A percentile compares a stretch with the other conserved stretches of the same genome.
These are phyloP conservation scores for Laticauda laticaudata DNA, from an alignment of 2,113 vertebrate genomes.

Conservation along the genomic window DNA sequence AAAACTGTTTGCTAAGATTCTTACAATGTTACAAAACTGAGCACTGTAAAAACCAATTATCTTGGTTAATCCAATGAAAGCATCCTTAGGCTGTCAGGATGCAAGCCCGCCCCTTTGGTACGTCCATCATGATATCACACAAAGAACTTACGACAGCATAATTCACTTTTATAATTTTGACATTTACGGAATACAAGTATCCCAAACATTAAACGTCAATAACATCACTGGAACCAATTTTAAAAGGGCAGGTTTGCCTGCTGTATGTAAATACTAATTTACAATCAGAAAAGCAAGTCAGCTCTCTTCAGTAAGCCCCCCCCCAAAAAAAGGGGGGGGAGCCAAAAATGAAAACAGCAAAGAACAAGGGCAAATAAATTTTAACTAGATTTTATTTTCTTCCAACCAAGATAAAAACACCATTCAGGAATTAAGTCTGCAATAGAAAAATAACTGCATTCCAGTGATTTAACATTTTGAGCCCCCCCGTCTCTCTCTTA, in stretches of 20 bases:
- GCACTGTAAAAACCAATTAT: not conserved
- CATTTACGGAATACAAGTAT: not conserved
- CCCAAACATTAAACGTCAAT: not conserved
- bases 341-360: conserved; percentile 12
- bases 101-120: not conserved
- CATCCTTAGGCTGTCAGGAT: not conserved
- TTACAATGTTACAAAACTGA: not conserved
- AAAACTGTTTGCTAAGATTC: not conserved
- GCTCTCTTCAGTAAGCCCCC: not conserved
- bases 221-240: not conserved
- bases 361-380: conserved; percentile 16
- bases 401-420: not conserved
- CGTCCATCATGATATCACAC: not conserved
- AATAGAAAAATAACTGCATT: conserved; percentile 35
- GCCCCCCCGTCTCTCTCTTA: not conserved
- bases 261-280: not conserved
- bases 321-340: not conserved
- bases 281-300: not conserved
- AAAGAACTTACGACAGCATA: not conserved
- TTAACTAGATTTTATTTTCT: conserved; percentile 3
- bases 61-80: not conserved
- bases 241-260: not conserved
- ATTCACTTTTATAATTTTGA: not conserved
- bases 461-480: not conserved
- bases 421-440: conserved; percentile 29